Evolutionary conservation across 2,797 vertebrate species (phyloP).

Genomic region (Apodemus agrarius): DNA sequence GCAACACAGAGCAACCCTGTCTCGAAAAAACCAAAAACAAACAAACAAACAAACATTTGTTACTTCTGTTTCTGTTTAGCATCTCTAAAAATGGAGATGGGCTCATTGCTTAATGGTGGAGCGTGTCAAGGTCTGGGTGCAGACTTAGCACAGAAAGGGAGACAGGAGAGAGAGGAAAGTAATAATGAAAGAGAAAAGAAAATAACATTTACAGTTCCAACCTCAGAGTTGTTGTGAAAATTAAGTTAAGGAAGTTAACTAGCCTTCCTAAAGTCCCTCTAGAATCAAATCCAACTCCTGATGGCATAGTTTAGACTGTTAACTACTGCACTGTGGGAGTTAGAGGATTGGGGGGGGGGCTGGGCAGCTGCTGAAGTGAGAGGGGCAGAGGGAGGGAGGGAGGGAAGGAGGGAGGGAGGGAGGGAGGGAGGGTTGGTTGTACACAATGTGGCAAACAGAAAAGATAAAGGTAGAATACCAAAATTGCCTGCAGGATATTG

Average conservation of each 20-base stretch:
- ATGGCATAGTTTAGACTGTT: neutral
- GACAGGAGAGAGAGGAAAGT: neutral
- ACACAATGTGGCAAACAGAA: neutral
- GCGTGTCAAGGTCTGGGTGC: neutral
- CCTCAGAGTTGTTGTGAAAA: neutral
- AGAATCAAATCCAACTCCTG: neutral
- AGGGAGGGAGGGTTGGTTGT: neutral
- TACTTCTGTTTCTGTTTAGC: constrained; percentile 28
- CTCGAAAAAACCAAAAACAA: too few relatives aligned
- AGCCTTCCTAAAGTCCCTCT: constrained; percentile 3
- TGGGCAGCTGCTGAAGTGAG: neutral
- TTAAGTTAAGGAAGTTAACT: constrained; percentile 36
- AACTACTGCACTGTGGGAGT: neutral
- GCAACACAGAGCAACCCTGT: too few relatives aligned
- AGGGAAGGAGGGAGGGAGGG: too few relatives aligned
- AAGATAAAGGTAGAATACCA: neutral
- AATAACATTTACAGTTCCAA: neutral
- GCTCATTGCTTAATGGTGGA: neutral
- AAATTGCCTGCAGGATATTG: constrained; percentile 34
- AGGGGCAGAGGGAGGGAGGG: neutral
- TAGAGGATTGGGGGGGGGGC: neutral
- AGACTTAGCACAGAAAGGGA: neutral
- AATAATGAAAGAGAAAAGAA: neutral
- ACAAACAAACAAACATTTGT: neutral
- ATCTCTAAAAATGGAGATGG: constrained; percentile 9